These are phyloP conservation scores for Nasonovia ribisnigri DNA, from an alignment of 2,888 invertebrate species.

Conservation along the genomic window DNA sequence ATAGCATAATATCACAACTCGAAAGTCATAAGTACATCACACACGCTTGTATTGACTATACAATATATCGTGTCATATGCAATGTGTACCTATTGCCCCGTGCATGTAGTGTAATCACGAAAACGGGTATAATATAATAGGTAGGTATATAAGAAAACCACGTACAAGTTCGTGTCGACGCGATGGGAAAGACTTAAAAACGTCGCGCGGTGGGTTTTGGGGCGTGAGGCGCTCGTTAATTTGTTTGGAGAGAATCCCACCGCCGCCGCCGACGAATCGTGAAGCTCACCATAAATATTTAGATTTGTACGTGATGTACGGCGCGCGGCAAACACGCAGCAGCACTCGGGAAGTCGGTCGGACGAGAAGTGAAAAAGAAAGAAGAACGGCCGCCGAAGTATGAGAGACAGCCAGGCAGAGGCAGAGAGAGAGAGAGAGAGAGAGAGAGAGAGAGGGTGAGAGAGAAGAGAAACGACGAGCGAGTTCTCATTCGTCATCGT, in stretches of 20 bases:
- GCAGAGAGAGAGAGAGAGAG: background rate
- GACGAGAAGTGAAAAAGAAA: background rate
- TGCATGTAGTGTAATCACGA: background rate
- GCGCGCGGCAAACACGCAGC: constrained; percentile 10
- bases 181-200: constrained; percentile 23
- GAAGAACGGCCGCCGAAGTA: background rate
- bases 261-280: background rate
- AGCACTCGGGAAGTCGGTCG: constrained; percentile 12
- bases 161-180: background rate
- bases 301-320: constrained; percentile 52
- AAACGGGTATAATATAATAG: background rate
- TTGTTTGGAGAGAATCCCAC: constrained; percentile 47
- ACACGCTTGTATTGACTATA: background rate
- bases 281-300: constrained; percentile 57
- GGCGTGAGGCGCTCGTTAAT: constrained; percentile 30
- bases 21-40: background rate
- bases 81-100: background rate
- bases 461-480: background rate
- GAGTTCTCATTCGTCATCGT: constrained; percentile 54
- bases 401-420: background rate
- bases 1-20: too few species aligned
- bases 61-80: background rate
- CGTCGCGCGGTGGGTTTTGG: background rate
- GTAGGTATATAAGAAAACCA: background rate
- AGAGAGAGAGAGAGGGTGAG: background rate